Evolutionary conservation across 2,113 vertebrate genomes (phyloP).

Genomic region (Mesoclemmys tuberculata): DNA sequence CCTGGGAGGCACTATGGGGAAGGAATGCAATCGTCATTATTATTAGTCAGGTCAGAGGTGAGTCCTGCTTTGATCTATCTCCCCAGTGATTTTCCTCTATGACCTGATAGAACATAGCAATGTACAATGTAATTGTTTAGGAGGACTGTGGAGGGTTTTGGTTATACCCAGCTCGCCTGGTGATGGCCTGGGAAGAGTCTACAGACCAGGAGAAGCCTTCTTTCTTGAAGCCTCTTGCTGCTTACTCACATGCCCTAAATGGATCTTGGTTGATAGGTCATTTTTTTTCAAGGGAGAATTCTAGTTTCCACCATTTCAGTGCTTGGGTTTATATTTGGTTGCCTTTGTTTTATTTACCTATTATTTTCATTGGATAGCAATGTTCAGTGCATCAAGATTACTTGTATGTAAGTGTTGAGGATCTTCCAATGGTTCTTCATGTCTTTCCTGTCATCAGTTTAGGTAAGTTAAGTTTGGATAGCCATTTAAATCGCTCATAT

Average conservation of each 20-base stretch:
- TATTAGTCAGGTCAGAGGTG: neutral
- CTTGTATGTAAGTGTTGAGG: neutral
- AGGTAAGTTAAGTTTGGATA: neutral
- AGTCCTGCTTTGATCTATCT: neutral
- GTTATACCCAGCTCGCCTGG: neutral
- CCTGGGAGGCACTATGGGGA: neutral
- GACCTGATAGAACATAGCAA: too few relatives aligned
- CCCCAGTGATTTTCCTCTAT: neutral
- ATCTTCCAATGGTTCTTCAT: neutral
- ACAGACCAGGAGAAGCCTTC: neutral
- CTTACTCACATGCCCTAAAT: too few relatives aligned
- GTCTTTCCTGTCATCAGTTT: neutral
- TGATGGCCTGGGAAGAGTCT: neutral
- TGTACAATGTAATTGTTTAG: neutral
- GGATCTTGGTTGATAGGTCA: too few relatives aligned
- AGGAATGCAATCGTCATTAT: neutral
- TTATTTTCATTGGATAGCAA: neutral
- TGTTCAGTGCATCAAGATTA: neutral
- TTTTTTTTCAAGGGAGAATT: too few relatives aligned
- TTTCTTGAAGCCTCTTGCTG: neutral
- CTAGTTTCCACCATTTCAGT: too few relatives aligned
- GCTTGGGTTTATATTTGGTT: too few relatives aligned
- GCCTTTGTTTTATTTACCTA: too few relatives aligned
- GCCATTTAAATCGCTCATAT: neutral
- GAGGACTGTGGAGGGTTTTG: neutral